Percentiles rank a stretch among this genome's conserved stretches.
phyloP scores from a whole-genome alignment of 2,797 vertebrate species.

The Alca torda region DNA sequence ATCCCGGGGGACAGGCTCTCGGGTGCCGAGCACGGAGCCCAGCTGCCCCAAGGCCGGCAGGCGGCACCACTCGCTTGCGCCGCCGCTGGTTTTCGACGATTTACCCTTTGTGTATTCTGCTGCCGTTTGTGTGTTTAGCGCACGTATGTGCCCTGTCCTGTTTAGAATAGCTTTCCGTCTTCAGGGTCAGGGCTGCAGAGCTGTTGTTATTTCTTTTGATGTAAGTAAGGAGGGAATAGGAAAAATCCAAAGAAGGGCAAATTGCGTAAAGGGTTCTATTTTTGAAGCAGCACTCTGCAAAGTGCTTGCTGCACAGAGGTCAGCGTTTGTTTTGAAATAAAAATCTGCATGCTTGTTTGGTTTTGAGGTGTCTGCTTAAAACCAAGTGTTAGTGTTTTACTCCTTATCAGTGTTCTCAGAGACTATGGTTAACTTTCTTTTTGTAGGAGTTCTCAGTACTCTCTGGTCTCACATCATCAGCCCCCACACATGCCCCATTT shows the following conservation, averaged over 20 bases:
- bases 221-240: neutral
- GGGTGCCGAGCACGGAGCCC: rapidly evolving
- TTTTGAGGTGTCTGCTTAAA: neutral
- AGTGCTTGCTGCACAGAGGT: neutral
- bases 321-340: neutral
- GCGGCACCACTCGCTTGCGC: neutral
- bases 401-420: neutral
- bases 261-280: neutral
- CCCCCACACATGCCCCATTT: neutral
- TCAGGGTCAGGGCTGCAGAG: neutral
- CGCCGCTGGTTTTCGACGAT: neutral
- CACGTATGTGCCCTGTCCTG: neutral
- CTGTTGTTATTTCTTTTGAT: rapidly evolving
- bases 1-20: rapidly evolving
- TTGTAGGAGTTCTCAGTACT: neutral
- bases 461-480: neutral
- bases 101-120: neutral
- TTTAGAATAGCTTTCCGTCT: rapidly evolving
- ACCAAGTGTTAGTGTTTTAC: neutral
- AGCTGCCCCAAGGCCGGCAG: neutral
- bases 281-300: neutral
- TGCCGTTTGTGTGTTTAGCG: neutral
- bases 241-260: neutral
- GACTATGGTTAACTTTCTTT: neutral
- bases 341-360: neutral